Evolutionary conservation across 2,797 vertebrate genomes (phyloP).

Genomic region (Thripadectes ignobilis): DNA sequence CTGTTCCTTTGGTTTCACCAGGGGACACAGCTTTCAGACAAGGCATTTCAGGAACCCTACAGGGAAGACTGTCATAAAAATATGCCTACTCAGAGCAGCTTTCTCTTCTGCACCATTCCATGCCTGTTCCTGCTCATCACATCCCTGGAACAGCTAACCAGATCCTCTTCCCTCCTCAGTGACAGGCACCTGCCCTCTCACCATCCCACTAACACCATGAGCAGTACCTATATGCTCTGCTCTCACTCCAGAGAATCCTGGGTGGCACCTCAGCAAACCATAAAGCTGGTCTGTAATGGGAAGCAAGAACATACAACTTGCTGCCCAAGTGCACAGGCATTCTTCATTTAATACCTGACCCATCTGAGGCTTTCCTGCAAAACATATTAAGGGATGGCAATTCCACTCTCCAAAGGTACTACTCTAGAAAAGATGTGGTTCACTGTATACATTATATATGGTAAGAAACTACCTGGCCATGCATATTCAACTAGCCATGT

Average conservation of each 20-base stretch:
- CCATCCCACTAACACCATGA: rapidly evolving
- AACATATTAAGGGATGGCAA: not conserved
- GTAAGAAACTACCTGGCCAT: not conserved
- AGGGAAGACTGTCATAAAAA: not conserved
- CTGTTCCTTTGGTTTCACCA: not conserved
- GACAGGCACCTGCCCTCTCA: not conserved
- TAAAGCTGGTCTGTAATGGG: not conserved
- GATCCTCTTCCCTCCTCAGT: not conserved
- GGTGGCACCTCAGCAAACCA: not conserved
- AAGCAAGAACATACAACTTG: not conserved
- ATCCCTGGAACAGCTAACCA: not conserved
- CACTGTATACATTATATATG: not conserved
- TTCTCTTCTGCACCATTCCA: not conserved
- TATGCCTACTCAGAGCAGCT: rapidly evolving
- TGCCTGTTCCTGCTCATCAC: rapidly evolving
- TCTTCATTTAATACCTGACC: not conserved
- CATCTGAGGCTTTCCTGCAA: not conserved
- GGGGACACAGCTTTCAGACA: not conserved
- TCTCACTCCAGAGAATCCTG: not conserved
- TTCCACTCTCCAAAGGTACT: not conserved
- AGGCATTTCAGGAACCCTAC: not conserved
- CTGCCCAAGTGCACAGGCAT: rapidly evolving
- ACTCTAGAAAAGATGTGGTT: not conserved
- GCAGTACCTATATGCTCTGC: not conserved
- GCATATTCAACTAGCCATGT: not conserved